Conservation (phyloP, 2,888 invertebrate species). For the Reticulitermes lucifugus region DNA sequence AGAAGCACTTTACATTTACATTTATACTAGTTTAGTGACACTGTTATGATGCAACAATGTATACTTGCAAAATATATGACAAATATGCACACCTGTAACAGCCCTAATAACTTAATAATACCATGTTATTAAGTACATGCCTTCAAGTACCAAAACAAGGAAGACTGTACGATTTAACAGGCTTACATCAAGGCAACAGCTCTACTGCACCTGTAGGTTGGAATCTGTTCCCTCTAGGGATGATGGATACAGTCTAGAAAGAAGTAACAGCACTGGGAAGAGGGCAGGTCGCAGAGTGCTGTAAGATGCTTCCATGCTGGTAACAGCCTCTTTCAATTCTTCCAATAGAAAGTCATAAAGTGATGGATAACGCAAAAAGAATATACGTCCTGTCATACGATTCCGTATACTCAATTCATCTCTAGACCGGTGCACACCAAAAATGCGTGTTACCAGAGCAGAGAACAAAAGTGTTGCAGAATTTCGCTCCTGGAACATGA, state of each 20-base stretch:
- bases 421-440: constrained; percentile 83
- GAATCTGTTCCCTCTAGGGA: constrained; percentile 77
- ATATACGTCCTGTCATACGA: constrained; percentile 71
- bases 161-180: too few species aligned
- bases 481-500: constrained; percentile 77
- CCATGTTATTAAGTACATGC: too few species aligned
- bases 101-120: too few species aligned
- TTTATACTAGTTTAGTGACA: too few species aligned
- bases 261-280: constrained; percentile 81
- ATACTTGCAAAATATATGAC: too few species aligned
- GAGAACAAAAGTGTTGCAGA: constrained; percentile 87
- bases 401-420: constrained; percentile 62
- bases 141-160: too few species aligned
- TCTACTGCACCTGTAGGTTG: constrained; percentile 70
- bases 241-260: constrained; percentile 83
- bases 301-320: constrained; percentile 39
- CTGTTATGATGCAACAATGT: too few species aligned
- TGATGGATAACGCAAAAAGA: constrained; percentile 80
- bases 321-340: constrained; percentile 60
- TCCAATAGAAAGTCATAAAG: constrained; percentile 70
- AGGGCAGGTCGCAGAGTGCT: constrained; percentile 69
- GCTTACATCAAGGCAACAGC: too few species aligned
- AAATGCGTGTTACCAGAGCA: constrained; percentile 84
- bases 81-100: too few species aligned
- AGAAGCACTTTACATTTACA: too few species aligned